Base-by-base conservation (phyloP, 2,888 invertebrate genomes). In the Molorchus minor region DNA sequence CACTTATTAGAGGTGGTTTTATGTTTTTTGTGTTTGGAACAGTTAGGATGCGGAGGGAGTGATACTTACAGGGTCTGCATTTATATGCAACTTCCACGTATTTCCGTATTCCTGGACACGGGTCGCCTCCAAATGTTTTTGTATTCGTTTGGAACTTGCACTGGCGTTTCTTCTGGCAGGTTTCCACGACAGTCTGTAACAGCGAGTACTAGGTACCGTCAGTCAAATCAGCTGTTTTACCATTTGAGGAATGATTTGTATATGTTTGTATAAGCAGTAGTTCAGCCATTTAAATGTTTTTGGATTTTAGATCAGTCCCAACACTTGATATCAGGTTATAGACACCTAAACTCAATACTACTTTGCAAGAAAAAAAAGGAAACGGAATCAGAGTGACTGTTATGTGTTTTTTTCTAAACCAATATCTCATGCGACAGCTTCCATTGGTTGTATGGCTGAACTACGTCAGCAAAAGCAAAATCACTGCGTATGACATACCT, bases 51-150 rank as follows among this genome's bases (percentile, higher is more conserved):
- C n/a, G n/a, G n/a, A n/a, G n/a, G n/a, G n/a, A n/a, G n/a, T n/a
- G 13, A 20, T 82, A 91, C 93, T 93, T 85, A 97, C 97, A 93
- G 77, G 98, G 98, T 82, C 94, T 88, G 85, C 98, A 98, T 83
- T 96, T 96, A 84, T 95, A 98, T 72, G 94, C 94, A 67, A 97
- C 94, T 84, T 96, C 95, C 69, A 96, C 92, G 84, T 94, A 96
- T 82, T 97, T 96, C 67, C 92, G 86, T 59, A 93, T 89, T 16
- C 91, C 91, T 8, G 96, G 96, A 79, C 97, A 98, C 0, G 96
- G 96, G 83, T 98, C 96, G 40, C 89, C 89, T 17, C 92, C 92
- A 76, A 94, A 93, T 44, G 92, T 91, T 77, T 90, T 88, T n/a
- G 94, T 90, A 74, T 90, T 91, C 52, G 95, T 94, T 78, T 91